Conservation (phyloP, 2,888 invertebrate species). For the Steinernema hermaphroditum region DNA sequence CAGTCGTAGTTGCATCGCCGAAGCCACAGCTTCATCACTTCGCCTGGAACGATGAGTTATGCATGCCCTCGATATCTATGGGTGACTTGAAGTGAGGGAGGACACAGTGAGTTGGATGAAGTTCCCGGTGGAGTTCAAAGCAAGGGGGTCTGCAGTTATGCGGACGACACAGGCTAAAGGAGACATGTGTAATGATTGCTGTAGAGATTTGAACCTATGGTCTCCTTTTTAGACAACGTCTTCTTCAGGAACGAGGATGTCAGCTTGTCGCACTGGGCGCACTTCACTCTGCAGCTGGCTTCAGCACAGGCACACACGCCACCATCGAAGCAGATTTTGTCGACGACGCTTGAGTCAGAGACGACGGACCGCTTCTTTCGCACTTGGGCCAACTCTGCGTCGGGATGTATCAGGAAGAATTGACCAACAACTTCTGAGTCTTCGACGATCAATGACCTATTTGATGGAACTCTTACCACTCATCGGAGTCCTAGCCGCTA, state of each 20-base stretch:
- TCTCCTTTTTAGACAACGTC: not conserved
- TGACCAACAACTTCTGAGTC: too few species aligned
- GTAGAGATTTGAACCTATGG: not conserved
- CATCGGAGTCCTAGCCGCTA: not conserved
- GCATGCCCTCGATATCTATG: too few species aligned
- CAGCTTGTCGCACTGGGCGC: not conserved
- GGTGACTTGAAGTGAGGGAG: not conserved
- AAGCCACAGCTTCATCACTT: too few species aligned
- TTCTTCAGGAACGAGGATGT: not conserved
- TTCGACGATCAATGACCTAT: too few species aligned
- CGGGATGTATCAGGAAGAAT: not conserved
- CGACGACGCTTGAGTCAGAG: too few species aligned
- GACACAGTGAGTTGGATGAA: not conserved
- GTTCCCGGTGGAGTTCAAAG: not conserved
- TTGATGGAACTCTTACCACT: not conserved
- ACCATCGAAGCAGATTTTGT: constrained; percentile 1
- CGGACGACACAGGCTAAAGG: too few species aligned
- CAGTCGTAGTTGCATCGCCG: not conserved
- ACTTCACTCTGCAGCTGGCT: not conserved
- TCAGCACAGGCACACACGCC: not conserved
- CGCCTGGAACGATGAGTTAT: not conserved
- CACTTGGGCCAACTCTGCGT: too few species aligned
- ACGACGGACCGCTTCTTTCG: too few species aligned
- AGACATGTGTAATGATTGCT: too few species aligned
- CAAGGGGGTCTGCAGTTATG: too few species aligned